Conservation (phyloP, 2,797 vertebrate genomes). For the Zalophus californianus region DNA sequence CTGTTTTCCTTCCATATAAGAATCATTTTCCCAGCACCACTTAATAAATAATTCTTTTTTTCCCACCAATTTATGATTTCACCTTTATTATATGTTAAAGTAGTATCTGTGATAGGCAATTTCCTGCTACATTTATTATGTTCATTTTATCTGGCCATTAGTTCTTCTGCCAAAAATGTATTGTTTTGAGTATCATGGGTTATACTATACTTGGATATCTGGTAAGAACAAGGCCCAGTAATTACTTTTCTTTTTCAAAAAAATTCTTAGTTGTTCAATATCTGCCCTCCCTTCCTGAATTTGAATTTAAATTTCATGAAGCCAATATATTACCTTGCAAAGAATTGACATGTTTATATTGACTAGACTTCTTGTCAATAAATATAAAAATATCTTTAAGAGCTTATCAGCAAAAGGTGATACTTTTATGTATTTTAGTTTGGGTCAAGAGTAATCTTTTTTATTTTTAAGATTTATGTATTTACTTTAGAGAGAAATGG, state of each 20-base stretch:
- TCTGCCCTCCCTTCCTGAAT: neutral
- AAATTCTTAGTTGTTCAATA: slow-evolving; percentile 16
- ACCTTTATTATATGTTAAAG: neutral
- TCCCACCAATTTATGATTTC: neutral
- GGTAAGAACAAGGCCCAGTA: neutral
- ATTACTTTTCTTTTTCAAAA: slow-evolving; percentile 19
- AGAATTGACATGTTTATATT: neutral
- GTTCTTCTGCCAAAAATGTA: neutral
- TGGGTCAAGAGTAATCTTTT: neutral
- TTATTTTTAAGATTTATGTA: neutral
- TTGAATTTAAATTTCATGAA: neutral
- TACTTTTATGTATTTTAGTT: neutral
- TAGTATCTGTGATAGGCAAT: neutral
- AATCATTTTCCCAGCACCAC: neutral
- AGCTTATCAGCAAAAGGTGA: neutral
- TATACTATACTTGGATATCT: neutral
- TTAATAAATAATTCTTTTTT: neutral
- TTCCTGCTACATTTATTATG: neutral
- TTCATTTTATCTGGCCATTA: neutral
- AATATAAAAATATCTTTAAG: neutral
- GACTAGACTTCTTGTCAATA: neutral
- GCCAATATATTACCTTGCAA: neutral
- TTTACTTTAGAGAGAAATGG: too few relatives aligned
- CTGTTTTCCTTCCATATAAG: neutral
- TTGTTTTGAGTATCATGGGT: neutral